These are phyloP conservation scores for Cinclus cinclus DNA, from an alignment of 2,113 vertebrate species.

Conservation along the genomic window DNA sequence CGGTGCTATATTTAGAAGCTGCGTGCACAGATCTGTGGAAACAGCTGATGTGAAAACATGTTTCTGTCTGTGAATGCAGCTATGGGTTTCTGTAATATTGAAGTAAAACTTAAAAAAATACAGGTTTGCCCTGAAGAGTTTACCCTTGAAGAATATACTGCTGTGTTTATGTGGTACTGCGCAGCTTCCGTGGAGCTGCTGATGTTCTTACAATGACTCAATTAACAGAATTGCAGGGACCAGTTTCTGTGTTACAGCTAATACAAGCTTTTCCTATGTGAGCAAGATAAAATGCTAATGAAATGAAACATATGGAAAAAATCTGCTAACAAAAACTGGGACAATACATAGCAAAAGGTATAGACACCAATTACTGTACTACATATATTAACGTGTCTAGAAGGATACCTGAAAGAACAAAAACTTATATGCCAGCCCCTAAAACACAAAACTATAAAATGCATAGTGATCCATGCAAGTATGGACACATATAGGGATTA, in stretches of 20 bases:
- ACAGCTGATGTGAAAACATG: background rate
- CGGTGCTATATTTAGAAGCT: conserved; percentile 25
- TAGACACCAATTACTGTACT: background rate
- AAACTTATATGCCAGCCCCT: background rate
- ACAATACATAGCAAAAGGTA: background rate
- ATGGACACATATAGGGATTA: background rate
- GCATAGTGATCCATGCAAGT: background rate
- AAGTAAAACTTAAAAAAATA: background rate
- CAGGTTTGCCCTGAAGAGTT: background rate
- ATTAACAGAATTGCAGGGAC: conserved; percentile 13
- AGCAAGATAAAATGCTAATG: background rate
- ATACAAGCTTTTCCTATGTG: background rate
- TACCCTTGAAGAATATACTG: background rate
- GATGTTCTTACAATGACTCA: background rate
- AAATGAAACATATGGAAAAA: background rate
- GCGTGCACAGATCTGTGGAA: background rate
- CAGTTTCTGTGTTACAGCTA: background rate
- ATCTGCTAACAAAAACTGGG: background rate
- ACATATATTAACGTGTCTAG: background rate
- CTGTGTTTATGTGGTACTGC: background rate
- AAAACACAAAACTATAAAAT: background rate
- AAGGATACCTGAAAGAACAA: background rate
- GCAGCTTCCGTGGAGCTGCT: background rate
- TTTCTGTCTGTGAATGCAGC: background rate
- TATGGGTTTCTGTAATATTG: background rate